Base-by-base conservation (phyloP, 2,113 vertebrate genomes). In the Genyomyrus donnyi region DNA sequence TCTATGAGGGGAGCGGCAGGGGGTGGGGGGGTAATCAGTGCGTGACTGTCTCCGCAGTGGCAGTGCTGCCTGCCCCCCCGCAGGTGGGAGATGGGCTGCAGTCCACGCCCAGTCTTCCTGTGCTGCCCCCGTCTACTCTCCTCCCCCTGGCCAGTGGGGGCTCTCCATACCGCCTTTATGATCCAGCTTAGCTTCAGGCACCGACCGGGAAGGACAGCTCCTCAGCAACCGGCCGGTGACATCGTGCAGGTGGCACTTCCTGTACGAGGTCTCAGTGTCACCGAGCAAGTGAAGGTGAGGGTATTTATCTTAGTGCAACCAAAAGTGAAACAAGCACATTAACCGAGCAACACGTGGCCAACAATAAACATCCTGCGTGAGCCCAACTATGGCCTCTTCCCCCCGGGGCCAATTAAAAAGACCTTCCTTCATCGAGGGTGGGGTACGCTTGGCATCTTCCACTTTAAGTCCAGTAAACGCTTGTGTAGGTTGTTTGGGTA, bases 1-100 rank as follows among this genome's bases (percentile, higher is more conserved):
- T 94, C 94, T 97, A 95, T 97, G 96, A 96, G 96, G 96, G 95
- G 95, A 96, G 95, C 95, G 93, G 93, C 95, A 96, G 94, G 94
- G 31, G 94, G 95, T 95, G 95, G 95, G 96, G 96, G 95, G 96
- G 94, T 5, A 87, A 52, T 96, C 96, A 96, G 95, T 95, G 95
- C 95, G 95, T 96, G 94, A 95, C 95, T 95, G 94, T 94, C 95
- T 35, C 85, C 4, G 27, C 50, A 13, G 50, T 9, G 13, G 13
- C 27, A 53, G n/a, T 1, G 27, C 49, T 6, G 31, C n/a, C 85
- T 19, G 85, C 35, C 85, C 85, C 19, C 46, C 13, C 7, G 27
- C 48, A 35, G 83, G 83, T 84, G 85, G 45, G 85, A 31, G 27
- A 86, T 19, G 48, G n/a, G 48, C 21, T 27, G 85, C 49, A 24